Percentiles rank a stretch among this genome's conserved stretches.
These are phyloP conservation scores for Rhagophthalmus giganteus DNA, from an alignment of 2,888 invertebrate species.

Conservation along the genomic window DNA sequence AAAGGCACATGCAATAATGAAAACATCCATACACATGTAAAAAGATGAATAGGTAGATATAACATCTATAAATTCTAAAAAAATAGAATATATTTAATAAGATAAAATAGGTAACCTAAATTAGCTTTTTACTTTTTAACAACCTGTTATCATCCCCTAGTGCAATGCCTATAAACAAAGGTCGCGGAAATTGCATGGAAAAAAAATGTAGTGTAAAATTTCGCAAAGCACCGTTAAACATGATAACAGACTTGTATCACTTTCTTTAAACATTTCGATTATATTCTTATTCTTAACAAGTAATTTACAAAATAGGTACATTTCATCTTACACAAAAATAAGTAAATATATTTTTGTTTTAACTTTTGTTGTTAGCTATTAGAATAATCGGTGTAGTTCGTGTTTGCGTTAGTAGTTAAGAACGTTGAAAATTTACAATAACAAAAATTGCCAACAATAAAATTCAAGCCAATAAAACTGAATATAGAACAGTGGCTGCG, in stretches of 20 bases:
- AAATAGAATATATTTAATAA: constrained; percentile 13
- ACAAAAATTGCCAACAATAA: too few species aligned
- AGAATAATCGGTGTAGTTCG: background rate
- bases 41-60: constrained; percentile 9
- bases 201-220: background rate
- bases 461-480: too few species aligned
- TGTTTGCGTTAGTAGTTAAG: background rate
- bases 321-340: constrained; percentile 20
- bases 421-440: too few species aligned
- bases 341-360: constrained; percentile 3
- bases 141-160: constrained; percentile 2
- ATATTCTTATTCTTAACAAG: constrained; percentile 11
- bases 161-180: background rate
- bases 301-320: constrained; percentile 20
- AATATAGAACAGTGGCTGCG: constrained; percentile 1
- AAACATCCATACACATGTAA: constrained; percentile 13
- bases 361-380: background rate
- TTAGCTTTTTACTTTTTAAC: background rate
- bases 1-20: constrained; percentile 28
- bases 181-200: too few species aligned
- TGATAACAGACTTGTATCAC: constrained; percentile 3
- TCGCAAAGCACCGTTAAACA: background rate
- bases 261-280: background rate
- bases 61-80: constrained; percentile 25
- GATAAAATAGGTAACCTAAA: constrained; percentile 8